Conservation (phyloP, 2,797 vertebrate species). For the Phrynocephalus guinanensis region DNA sequence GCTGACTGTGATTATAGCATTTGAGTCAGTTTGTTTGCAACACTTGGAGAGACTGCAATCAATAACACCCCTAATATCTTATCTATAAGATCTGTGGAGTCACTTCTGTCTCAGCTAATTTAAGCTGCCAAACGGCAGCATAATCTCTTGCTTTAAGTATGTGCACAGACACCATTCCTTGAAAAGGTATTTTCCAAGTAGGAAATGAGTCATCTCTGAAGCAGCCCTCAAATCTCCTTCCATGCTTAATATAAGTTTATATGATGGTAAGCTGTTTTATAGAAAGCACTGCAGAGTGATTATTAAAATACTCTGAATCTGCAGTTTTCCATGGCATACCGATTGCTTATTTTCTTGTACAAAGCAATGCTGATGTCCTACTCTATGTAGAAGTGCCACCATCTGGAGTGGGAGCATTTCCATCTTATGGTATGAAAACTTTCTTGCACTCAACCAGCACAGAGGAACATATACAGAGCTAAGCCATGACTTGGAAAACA, state of each 20-base stretch:
- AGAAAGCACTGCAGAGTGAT: background rate
- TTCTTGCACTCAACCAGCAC: background rate
- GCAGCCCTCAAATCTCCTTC: background rate
- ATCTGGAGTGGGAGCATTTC: background rate
- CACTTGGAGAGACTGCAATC: background rate
- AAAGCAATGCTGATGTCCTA: background rate
- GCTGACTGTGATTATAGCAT: slow-evolving; percentile 1
- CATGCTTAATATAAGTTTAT: background rate
- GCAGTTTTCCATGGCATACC: background rate
- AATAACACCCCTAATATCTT: background rate
- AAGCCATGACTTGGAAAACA: background rate
- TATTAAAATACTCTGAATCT: background rate
- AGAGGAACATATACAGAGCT: background rate
- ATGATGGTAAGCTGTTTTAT: background rate
- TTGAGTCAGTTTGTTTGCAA: slow-evolving; percentile 12
- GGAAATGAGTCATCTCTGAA: background rate
- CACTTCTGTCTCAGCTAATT: background rate
- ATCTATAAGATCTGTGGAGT: background rate
- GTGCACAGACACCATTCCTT: too few relatives aligned
- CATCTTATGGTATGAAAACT: background rate
- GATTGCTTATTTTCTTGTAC: background rate
- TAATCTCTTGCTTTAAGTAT: background rate
- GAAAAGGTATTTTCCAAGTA: background rate
- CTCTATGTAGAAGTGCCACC: background rate
- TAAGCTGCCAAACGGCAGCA: background rate